Percentiles rank a stretch among this genome's conserved stretches.
phyloP scores from a whole-genome alignment of 2,888 invertebrate genomes.

The Lymantria dispar region DNA sequence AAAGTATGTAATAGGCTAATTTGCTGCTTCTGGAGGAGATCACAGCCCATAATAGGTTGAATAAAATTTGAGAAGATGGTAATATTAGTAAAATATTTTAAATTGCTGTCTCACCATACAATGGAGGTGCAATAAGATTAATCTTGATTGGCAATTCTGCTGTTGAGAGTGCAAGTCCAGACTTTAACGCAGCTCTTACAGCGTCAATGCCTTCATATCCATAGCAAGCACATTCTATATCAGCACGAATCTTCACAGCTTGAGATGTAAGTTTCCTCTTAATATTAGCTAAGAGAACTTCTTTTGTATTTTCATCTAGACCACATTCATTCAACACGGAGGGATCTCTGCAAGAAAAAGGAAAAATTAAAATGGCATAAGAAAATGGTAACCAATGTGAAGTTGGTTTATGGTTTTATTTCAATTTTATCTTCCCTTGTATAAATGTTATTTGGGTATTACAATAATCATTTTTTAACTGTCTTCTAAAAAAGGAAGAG shows the following conservation, averaged over 20 bases:
- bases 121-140: conserved; percentile 98
- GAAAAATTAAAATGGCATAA: neutral
- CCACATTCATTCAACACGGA: conserved; percentile 97
- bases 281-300: conserved; percentile 96
- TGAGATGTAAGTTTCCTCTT: conserved; percentile 98
- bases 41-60: too few relatives aligned
- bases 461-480: too few relatives aligned
- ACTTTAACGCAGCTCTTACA: conserved; percentile 94
- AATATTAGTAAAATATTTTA: too few relatives aligned
- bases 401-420: too few relatives aligned
- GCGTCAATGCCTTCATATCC: conserved; percentile 99
- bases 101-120: conserved; percentile 86
- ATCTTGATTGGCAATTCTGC: conserved; percentile 98
- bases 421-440: too few relatives aligned
- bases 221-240: conserved; percentile 74
- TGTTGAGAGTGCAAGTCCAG: conserved; percentile 95
- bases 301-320: conserved; percentile 94
- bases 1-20: too few relatives aligned
- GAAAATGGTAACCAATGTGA: neutral
- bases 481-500: too few relatives aligned
- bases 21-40: too few relatives aligned
- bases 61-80: too few relatives aligned
- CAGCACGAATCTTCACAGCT: conserved; percentile 72
- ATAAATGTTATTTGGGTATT: too few relatives aligned
- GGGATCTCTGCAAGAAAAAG: conserved; percentile 88